phyloP scores from a whole-genome alignment of 1,140 invertebrate genomes.

The Anoplolepis gracilipes region DNA sequence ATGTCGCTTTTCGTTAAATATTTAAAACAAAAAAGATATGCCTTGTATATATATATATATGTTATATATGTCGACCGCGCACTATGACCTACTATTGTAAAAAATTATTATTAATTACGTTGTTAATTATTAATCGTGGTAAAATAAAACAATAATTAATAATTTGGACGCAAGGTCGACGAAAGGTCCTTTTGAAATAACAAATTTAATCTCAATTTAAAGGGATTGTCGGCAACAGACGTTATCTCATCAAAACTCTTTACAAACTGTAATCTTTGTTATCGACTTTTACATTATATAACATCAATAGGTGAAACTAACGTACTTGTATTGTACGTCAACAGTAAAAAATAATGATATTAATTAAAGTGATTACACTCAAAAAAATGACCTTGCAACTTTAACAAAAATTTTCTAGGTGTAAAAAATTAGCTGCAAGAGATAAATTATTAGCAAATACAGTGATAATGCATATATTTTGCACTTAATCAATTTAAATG shows the following conservation, averaged over 20 bases:
- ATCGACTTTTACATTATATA: constrained; percentile 3
- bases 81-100: too few species aligned
- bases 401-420: too few species aligned
- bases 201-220: background rate
- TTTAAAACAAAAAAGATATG: background rate
- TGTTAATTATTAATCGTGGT: background rate
- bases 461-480: too few species aligned
- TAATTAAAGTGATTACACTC: background rate
- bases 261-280: background rate
- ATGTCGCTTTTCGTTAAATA: background rate
- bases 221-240: background rate
- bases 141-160: background rate
- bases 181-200: background rate
- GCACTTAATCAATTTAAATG: too few species aligned
- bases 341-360: background rate
- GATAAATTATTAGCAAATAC: too few species aligned
- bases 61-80: background rate
- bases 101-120: constrained; percentile 1
- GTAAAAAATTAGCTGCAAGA: too few species aligned
- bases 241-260: background rate
- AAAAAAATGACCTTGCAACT: too few species aligned
- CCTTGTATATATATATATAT: background rate
- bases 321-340: background rate
- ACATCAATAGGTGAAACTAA: background rate
- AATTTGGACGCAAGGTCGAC: background rate